phyloP scores from a whole-genome alignment of 2,113 vertebrate species.

The Uropsilus gracilis region DNA sequence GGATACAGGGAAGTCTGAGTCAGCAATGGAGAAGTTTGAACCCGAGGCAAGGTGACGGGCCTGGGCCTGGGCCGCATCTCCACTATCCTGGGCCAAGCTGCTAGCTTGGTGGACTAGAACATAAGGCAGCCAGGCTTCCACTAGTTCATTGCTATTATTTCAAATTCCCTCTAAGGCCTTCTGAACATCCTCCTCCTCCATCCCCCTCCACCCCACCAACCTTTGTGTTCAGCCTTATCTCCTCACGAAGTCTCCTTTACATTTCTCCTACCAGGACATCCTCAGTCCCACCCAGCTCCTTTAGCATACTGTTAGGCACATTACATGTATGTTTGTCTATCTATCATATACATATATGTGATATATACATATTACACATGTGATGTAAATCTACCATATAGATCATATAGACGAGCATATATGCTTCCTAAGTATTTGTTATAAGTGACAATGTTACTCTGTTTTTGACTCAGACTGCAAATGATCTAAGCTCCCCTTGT shows the following conservation, averaged over 20 bases:
- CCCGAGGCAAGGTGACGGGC: not conserved
- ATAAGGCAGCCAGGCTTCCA: not conserved
- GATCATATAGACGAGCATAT: not conserved
- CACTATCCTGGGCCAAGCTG: not conserved
- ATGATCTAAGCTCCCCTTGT: too few species aligned
- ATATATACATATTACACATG: not conserved
- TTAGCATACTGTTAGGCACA: not conserved
- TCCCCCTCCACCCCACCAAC: not conserved
- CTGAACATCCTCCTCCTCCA: not conserved
- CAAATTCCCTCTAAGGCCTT: not conserved
- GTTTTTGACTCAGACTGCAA: not conserved
- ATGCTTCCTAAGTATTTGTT: not conserved
- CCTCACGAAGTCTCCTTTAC: not conserved
- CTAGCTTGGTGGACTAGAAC: too few species aligned
- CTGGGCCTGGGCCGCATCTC: not conserved
- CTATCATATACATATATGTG: not conserved
- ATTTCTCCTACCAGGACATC: not conserved
- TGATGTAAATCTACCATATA: not conserved
- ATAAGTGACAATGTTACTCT: not conserved
- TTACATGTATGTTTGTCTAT: not conserved
- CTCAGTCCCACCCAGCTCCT: too few species aligned
- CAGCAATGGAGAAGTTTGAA: not conserved
- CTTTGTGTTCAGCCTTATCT: not conserved
- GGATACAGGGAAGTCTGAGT: conserved; percentile 53
- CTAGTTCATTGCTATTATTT: not conserved